phyloP scores from a whole-genome alignment of 2,888 invertebrate species.

The Eristalis pertinax region DNA sequence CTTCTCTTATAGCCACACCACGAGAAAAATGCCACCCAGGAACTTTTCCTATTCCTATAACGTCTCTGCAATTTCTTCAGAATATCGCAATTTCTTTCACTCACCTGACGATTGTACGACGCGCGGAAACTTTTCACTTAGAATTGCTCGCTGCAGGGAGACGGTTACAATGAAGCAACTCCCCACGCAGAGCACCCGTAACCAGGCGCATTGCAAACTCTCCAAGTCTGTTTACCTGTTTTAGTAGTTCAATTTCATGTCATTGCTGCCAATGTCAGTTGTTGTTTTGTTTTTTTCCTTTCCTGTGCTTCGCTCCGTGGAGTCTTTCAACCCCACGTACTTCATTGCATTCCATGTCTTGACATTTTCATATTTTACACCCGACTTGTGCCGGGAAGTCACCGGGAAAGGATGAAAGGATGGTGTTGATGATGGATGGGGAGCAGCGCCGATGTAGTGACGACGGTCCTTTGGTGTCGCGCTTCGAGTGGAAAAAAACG shows the following conservation, averaged over 20 bases:
- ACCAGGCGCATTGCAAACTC: background rate
- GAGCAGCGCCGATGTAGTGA: background rate
- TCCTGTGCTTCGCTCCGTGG: background rate
- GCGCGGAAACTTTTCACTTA: background rate
- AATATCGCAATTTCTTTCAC: background rate
- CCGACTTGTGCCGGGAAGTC: background rate
- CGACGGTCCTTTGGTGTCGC: background rate
- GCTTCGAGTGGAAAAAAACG: background rate
- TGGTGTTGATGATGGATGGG: background rate
- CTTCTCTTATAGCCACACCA: background rate
- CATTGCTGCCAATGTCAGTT: background rate
- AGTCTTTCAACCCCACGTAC: background rate
- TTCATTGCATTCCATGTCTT: background rate
- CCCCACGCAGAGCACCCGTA: background rate
- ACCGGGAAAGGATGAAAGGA: background rate
- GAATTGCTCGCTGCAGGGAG: background rate
- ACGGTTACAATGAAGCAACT: background rate
- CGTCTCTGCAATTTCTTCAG: background rate
- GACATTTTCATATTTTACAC: constrained; percentile 5
- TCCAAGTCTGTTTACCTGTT: background rate
- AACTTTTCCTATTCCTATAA: background rate
- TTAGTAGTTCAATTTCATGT: background rate
- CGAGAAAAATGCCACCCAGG: background rate
- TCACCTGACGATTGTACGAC: constrained; percentile 2
- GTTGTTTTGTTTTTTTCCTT: background rate